Base-by-base conservation (phyloP, 1,140 invertebrate species). In the Hylaeus volcanicus region DNA sequence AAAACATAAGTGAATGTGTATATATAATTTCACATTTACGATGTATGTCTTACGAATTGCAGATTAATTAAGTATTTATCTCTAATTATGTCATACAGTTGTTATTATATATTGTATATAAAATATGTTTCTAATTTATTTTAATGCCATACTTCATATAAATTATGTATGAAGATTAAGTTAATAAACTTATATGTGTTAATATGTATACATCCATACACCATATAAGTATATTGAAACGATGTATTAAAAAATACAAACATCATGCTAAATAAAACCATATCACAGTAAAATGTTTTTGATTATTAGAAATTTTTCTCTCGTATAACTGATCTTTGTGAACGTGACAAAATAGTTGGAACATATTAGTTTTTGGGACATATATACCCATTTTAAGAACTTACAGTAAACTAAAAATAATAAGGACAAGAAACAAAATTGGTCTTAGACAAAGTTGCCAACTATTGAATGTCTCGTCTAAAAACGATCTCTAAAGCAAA, bases 181-280 rank as follows among this genome's bases (percentile, higher is more conserved):
- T 60, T 69, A 76, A 45, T 51, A 4, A 72, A 53, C 26, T 0
- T 39, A 26, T 55, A 51, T 41, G 51, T 71, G 45, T 63, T 11
- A 78, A 72, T 78, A 78, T 77, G 48, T 78, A 78, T 78, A 63
- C 58, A 78, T 53, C 71, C 68, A 53, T 12, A 78, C 53, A 45
- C 68, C 14, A 37, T 66, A 64, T 1, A 37, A 84, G 72, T 58
- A 43, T 11, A 48, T 53, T 26, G 48, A 37, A 63, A 72, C 2
- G 37, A 26, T 58, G 41, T 45, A 14, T 43, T 66, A 58, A 14
- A 58, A 45, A 74, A 84, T 12, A 11, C 9, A 11, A 51, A 51
- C 11, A 51, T 51, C 8, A 51, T 51, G 11, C 51, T 51, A 51
- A 51, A 9, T 6, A 51, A 8, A 8, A 51, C 51, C 5, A 51